Evolutionary conservation across 2,888 invertebrate genomes (phyloP).

Genomic region (Oligia strigilis): DNA sequence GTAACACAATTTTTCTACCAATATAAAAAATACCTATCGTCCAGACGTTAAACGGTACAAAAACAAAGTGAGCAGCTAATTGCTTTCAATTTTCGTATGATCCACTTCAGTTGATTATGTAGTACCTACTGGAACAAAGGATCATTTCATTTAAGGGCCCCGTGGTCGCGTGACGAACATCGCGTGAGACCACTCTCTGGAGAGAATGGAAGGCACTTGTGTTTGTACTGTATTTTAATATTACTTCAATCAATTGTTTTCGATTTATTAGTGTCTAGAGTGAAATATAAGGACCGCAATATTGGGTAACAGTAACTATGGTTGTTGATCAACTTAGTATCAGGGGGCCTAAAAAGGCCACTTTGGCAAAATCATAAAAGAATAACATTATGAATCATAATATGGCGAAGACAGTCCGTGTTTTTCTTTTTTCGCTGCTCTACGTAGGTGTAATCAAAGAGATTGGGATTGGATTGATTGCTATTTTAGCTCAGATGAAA

Average conservation of each 20-base stretch:
- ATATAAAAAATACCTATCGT: background rate
- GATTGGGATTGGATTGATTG: too few relatives aligned
- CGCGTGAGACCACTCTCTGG: constrained; percentile 61
- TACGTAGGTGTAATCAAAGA: too few relatives aligned
- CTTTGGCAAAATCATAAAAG: too few relatives aligned
- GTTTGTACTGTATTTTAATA: constrained; percentile 59
- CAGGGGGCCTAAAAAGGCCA: too few relatives aligned
- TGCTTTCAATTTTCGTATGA: constrained; percentile 63
- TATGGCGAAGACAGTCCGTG: too few relatives aligned
- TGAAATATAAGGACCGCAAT: background rate
- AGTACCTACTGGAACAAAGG: constrained; percentile 49
- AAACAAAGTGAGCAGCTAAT: constrained; percentile 47
- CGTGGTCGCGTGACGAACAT: constrained; percentile 59
- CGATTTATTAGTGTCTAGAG: constrained; percentile 36
- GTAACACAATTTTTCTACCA: background rate
- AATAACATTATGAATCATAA: too few relatives aligned
- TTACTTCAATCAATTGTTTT: constrained; percentile 52
- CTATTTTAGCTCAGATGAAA: too few relatives aligned
- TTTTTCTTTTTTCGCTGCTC: too few relatives aligned
- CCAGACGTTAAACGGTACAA: constrained; percentile 9
- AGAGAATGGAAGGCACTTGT: constrained; percentile 57
- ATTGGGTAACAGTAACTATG: background rate
- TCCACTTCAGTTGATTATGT: constrained; percentile 66
- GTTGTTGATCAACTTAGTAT: too few relatives aligned
- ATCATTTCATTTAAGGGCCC: constrained; percentile 56